Percentiles rank a stretch among this genome's conserved stretches.
Conservation (phyloP, 1,140 invertebrate genomes). For the Panagrolaimus sp. region DNA sequence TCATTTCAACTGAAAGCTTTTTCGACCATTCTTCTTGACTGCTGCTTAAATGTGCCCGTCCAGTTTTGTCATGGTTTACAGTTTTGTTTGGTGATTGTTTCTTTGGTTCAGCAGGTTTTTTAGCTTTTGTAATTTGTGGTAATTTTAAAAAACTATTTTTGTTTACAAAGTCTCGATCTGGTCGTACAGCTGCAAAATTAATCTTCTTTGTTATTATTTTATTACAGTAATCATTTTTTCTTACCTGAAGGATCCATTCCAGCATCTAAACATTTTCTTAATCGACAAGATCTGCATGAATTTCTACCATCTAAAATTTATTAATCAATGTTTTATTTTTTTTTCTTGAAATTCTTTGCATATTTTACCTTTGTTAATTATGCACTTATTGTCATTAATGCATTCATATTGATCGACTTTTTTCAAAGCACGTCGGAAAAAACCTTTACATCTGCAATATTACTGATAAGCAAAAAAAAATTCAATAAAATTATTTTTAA, state of each 20-base stretch:
- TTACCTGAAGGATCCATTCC: constrained; percentile 53
- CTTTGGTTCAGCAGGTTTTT: constrained; percentile 20
- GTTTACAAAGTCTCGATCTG: constrained; percentile 51
- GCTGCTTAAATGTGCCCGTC: constrained; percentile 30
- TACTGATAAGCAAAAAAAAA: background rate
- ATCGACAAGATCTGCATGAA: constrained; percentile 48
- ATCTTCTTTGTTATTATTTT: constrained; percentile 21
- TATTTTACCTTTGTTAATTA: constrained; percentile 46
- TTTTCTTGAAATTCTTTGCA: constrained; percentile 14
- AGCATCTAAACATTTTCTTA: constrained; percentile 52
- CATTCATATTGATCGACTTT: constrained; percentile 58
- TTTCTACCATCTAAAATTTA: constrained; percentile 38
- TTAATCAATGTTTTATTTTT: constrained; percentile 12
- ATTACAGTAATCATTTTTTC: constrained; percentile 19
- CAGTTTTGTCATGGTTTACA: background rate
- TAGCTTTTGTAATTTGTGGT: constrained; percentile 22
- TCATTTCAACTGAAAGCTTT: constrained; percentile 53
- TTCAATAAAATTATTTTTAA: constrained; percentile 29
- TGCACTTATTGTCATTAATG: constrained; percentile 48
- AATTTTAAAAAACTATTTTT: constrained; percentile 18
- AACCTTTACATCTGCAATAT: constrained; percentile 38
- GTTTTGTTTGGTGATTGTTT: constrained; percentile 9
- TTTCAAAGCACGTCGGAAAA: constrained; percentile 55
- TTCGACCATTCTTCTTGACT: constrained; percentile 34
- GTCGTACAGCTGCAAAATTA: constrained; percentile 40